Percentiles rank a stretch among this genome's conserved stretches.
Conservation (phyloP, 2,797 vertebrate species). For the Sebastes cheni region DNA sequence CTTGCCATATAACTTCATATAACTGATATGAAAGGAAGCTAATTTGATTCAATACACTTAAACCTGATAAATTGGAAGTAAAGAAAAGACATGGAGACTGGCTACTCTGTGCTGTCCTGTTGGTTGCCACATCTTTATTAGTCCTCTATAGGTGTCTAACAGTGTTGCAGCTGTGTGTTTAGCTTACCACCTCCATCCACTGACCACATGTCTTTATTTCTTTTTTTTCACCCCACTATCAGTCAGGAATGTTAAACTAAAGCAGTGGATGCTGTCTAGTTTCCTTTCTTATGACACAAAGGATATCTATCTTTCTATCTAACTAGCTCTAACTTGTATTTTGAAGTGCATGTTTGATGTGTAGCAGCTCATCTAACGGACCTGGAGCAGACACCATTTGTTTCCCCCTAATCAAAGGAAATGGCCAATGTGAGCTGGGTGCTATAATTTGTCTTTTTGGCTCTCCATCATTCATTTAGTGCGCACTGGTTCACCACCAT, state of each 20-base stretch:
- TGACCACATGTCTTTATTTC: background rate
- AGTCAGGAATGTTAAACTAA: background rate
- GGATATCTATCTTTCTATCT: background rate
- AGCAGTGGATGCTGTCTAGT: background rate
- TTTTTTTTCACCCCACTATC: rapidly evolving
- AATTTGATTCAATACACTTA: background rate
- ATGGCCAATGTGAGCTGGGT: background rate
- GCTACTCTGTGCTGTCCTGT: background rate
- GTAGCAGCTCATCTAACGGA: background rate
- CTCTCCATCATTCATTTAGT: constrained; percentile 34
- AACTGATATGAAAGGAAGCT: background rate
- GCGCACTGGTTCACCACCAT: background rate
- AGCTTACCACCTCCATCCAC: background rate
- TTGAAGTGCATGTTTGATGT: background rate
- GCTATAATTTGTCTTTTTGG: background rate
- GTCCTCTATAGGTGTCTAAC: background rate
- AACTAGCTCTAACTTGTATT: background rate
- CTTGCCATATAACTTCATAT: too few species aligned
- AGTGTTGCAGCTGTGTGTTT: background rate
- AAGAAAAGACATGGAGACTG: background rate
- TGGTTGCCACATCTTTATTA: constrained; percentile 2
- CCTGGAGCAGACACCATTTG: background rate
- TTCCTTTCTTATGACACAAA: background rate
- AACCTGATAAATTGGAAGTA: background rate
- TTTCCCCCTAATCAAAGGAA: constrained; percentile 1